Percentiles rank a stretch among this genome's conserved stretches.
These are phyloP conservation scores for Cettia cetti DNA, from an alignment of 2,113 vertebrate genomes.

Conservation along the genomic window DNA sequence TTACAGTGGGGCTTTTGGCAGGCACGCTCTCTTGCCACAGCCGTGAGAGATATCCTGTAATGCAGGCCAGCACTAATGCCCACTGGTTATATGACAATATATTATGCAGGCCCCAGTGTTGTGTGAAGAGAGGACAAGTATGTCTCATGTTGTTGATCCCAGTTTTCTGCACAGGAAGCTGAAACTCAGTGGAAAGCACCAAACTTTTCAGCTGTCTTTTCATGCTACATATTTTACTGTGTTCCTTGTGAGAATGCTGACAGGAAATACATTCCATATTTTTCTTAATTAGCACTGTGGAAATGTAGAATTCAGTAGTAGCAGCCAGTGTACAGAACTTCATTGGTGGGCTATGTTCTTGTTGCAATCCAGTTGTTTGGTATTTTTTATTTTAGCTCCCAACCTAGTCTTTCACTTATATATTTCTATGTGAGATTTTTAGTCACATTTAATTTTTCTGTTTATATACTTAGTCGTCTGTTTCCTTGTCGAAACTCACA, in stretches of 20 bases:
- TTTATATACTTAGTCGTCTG: neutral
- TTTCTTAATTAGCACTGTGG: neutral
- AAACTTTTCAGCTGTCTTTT: constrained; percentile 11
- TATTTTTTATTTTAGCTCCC: neutral
- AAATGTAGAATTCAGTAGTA: neutral
- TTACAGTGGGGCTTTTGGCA: neutral
- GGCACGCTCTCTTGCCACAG: neutral
- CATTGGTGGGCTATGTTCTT: neutral
- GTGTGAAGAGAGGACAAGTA: neutral
- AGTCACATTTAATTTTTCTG: neutral
- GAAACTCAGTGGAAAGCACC: constrained; percentile 43
- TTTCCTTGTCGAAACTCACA: neutral
- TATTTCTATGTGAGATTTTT: neutral
- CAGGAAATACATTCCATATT: constrained; percentile 26
- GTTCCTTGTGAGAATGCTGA: neutral
- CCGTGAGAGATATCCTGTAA: neutral
- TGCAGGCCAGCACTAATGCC: neutral
- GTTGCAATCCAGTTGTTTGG: neutral
- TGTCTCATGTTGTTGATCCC: neutral
- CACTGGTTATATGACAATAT: neutral
- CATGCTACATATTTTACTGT: neutral
- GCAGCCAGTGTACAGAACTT: neutral
- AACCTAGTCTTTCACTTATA: neutral
- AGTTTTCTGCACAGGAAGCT: constrained; percentile 20
- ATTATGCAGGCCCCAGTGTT: neutral